phyloP scores from a whole-genome alignment of 23 tunicate genomes.

The Styela plicata region DNA sequence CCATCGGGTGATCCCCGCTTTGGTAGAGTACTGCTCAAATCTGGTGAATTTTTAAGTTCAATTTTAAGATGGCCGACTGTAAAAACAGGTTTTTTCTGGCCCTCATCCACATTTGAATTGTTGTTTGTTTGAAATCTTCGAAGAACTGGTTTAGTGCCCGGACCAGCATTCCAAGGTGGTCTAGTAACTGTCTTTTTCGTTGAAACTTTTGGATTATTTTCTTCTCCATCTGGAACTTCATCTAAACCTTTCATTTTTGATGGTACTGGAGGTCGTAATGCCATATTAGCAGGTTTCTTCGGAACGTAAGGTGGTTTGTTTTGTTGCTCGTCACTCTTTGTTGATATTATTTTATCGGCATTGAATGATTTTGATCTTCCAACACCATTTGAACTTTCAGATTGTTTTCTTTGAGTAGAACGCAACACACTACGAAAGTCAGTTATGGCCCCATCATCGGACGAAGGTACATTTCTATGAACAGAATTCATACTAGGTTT shows the following conservation, averaged over 20 bases:
- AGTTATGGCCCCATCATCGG: slow-evolving; percentile 15
- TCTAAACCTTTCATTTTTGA: slow-evolving; percentile 12
- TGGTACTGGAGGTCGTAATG: slow-evolving; percentile 18
- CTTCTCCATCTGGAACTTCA: background rate
- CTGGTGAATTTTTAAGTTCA: slow-evolving; percentile 5
- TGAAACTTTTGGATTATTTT: slow-evolving; percentile 12
- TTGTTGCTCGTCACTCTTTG: background rate
- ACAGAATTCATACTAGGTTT: background rate
- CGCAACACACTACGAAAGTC: slow-evolving; percentile 66
- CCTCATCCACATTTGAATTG: slow-evolving; percentile 20
- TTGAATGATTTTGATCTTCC: background rate
- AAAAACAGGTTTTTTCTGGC: slow-evolving; percentile 2
- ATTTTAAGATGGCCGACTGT: slow-evolving; percentile 25
- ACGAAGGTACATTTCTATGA: background rate
- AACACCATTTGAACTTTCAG: background rate
- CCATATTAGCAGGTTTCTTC: slow-evolving; percentile 41
- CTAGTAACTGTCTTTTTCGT: background rate
- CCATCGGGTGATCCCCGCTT: slow-evolving; percentile 81
- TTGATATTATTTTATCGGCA: background rate
- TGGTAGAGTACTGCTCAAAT: slow-evolving; percentile 7
- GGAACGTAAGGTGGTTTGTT: slow-evolving; percentile 37
- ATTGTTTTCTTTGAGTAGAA: slow-evolving; percentile 20
- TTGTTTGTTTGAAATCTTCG: slow-evolving; percentile 38
- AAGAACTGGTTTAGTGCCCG: slow-evolving; percentile 35
- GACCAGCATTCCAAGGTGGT: slow-evolving; percentile 1